Evolutionary conservation across 2,888 invertebrate species (phyloP), one percentile per base, ranked within the genome.

Genomic region (Acleris holmiana): DNA sequence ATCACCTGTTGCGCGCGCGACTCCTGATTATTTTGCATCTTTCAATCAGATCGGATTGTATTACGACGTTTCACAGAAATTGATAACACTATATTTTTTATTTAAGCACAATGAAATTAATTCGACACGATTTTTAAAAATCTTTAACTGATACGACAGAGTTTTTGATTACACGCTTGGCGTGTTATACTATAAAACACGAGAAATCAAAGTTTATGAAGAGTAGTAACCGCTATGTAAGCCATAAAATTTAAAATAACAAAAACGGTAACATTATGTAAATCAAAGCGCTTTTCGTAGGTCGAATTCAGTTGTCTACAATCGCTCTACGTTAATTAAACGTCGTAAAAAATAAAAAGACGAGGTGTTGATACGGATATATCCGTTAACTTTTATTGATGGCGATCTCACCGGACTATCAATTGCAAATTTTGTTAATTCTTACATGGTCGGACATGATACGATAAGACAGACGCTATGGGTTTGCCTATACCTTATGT

Each of bases 201-300:
- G 54, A n/a, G 46, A 54, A 44, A 55, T 60, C 35, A 17, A 55
- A 48, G 23, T 46, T 59, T 64, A 48, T 46, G 49, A 48, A 47
- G 40, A 74, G 66, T 70, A 73, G 67, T 70, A 67, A 70, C 73
- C 70, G 68, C 63, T 71, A 74, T 73, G 68, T 84, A 76, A 76
- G 75, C 83, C 82, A 83, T 86, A 86, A 85, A 84, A 86, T 83
- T 80, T 65, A 56, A 84, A 86, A 86, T 85, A 78, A 82, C 81
- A 72, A 72, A 77, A 81, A 82, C 76, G 81, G 81, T 77, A 81
- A 83, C 78, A 83, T 82, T 83, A 84, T 84, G 80, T 78, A 84
- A 83, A 86, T 83, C 73, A 70, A 76, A 78, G 75, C 72, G 74
- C 76, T 80, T 79, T 82, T 74, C 74, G 71, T 73, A 78, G 71